phyloP scores from a whole-genome alignment of 2,113 vertebrate genomes.

The Esox niger region DNA sequence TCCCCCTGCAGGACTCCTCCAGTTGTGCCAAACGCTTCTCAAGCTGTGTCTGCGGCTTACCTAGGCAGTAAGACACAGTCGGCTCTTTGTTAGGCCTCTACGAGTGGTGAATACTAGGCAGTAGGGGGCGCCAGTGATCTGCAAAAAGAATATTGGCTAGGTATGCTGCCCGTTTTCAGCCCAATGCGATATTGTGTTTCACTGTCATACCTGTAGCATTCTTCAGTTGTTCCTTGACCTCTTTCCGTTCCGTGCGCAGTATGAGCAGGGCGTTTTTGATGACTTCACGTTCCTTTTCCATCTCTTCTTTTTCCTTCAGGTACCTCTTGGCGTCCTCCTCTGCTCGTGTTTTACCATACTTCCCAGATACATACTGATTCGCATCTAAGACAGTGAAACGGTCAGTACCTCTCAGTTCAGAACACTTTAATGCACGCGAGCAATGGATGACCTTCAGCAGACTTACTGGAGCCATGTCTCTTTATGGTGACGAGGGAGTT shows the following conservation, averaged over 20 bases:
- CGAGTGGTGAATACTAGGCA: neutral
- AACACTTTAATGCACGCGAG: too few relatives aligned
- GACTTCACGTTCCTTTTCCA: constrained; percentile 86
- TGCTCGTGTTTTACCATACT: constrained; percentile 93
- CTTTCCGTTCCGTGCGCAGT: constrained; percentile 84
- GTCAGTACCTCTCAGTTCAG: too few relatives aligned
- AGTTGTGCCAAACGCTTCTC: constrained; percentile 77
- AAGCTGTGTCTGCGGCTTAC: constrained; percentile 68
- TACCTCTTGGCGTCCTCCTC: constrained; percentile 92
- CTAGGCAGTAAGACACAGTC: constrained; percentile 52
- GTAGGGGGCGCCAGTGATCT: neutral
- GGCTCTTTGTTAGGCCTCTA: neutral
- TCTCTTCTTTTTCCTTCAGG: constrained; percentile 85
- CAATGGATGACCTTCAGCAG: neutral
- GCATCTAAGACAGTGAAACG: constrained; percentile 69
- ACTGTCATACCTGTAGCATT: constrained; percentile 72
- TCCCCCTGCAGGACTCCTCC: constrained; percentile 84
- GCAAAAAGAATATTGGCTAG: neutral
- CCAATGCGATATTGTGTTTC: neutral
- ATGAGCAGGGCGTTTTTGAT: constrained; percentile 78
- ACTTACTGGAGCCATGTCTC: constrained; percentile 90
- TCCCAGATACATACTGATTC: constrained; percentile 78
- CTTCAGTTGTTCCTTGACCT: constrained; percentile 82
- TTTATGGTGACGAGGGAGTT: constrained; percentile 86
- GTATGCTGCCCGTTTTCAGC: neutral